Percentiles rank a stretch among this genome's conserved stretches.
These are phyloP conservation scores for Bergia puertoricense DNA, from an alignment of 92 coral and sea anemone genomes.

Conservation along the genomic window DNA sequence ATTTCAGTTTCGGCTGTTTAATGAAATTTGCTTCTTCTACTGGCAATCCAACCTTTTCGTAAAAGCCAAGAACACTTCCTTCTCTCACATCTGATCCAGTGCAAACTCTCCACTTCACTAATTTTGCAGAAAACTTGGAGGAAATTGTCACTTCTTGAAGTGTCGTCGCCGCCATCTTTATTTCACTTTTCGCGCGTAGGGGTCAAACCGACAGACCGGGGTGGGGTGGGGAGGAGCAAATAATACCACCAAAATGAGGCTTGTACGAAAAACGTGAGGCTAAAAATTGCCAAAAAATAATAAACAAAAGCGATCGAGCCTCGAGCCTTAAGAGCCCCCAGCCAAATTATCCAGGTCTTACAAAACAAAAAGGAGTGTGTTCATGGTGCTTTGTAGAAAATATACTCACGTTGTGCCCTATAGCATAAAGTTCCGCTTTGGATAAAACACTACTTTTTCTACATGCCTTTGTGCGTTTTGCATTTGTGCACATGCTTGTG, in stretches of 20 bases:
- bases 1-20: constrained; percentile 92
- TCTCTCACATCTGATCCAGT: constrained; percentile 84
- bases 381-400: too few relatives aligned
- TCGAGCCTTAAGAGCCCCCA: too few relatives aligned
- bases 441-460: too few relatives aligned
- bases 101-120: constrained; percentile 88
- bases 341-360: too few relatives aligned
- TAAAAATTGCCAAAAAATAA: too few relatives aligned
- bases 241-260: constrained; percentile 23
- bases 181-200: constrained; percentile 77
- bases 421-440: too few relatives aligned
- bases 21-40: constrained; percentile 67
- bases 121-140: constrained; percentile 67
- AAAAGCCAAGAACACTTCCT: constrained; percentile 94
- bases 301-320: background rate
- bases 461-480: too few relatives aligned
- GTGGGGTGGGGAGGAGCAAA: constrained; percentile 53
- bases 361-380: too few relatives aligned
- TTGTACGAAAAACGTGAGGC: background rate
- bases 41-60: constrained; percentile 69
- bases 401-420: too few relatives aligned
- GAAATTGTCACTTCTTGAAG: constrained; percentile 84
- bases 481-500: too few relatives aligned
- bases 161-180: constrained; percentile 94
- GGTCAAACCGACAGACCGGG: constrained; percentile 15